Base-by-base conservation (phyloP, 2,113 vertebrate species). In the Cyanistes caeruleus region DNA sequence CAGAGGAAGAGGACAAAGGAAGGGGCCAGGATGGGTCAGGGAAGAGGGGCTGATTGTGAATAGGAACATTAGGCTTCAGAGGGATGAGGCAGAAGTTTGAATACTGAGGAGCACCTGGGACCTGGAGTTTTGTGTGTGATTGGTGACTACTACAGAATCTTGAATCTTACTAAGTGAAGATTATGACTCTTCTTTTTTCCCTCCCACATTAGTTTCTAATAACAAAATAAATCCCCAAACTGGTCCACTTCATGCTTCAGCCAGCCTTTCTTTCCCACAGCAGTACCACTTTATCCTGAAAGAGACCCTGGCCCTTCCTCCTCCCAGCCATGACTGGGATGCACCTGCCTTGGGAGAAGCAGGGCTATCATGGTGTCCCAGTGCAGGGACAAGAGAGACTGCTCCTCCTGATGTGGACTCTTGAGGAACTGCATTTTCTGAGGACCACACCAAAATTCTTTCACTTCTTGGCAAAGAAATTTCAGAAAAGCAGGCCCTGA, bases 291-390 rank as follows among this genome's bases (percentile, higher is more conserved):
- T 73, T 17, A 11, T 3, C 23, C 53, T 90, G 48, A 58, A 60
- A 82, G 43, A 52, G 15, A 21, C 6, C 3, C 15, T 49, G 74
- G 6, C 6, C 37, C 37, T 83, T 73, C 63, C 33, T 83, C 2
- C 49, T 58, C 35, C 64, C 18, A 9, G 56, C 6, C 20, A 51
- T 15, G 48, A 15, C 23, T 53, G 56, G 72, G 46, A 33, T 3
- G 7, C 18, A 15, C 24, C 20, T 48, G 20, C 49, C 51, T 44
- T 15, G 25, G 51, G 35, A 91, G 41, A 20, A 5, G 14, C 1
- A 4, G 27, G 37, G 15, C 35, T 37, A 12, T 37, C 49, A 11
- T 8, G 2, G 17, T 41, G 35, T 24, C 6, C 28, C 1, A 1
- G 30, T 28, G 18, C 44, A 51, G 44, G 23, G 16, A 11, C 21